phyloP scores from a whole-genome alignment of 2,888 invertebrate genomes.

The Diaprepes abbreviatus region DNA sequence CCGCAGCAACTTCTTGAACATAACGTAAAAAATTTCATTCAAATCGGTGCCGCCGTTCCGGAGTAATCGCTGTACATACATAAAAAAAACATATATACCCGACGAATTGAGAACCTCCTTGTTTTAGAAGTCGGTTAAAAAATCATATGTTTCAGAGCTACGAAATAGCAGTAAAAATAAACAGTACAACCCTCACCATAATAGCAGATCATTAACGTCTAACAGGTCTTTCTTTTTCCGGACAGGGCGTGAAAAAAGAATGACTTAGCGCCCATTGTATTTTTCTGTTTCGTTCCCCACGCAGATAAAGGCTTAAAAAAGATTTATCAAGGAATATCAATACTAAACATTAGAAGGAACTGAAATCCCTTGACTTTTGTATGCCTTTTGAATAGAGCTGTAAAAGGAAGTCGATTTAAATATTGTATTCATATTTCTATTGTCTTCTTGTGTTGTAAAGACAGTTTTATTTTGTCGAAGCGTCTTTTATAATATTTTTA shows the following conservation, averaged over 20 bases:
- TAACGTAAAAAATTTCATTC: too few species aligned
- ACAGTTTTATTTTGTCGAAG: not conserved
- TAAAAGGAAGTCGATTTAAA: slow-evolving; percentile 25
- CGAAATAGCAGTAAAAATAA: not conserved
- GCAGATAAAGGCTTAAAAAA: slow-evolving; percentile 17
- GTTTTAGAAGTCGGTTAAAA: too few species aligned
- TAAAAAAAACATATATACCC: too few species aligned
- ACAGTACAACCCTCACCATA: not conserved
- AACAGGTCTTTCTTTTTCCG: slow-evolving; percentile 8
- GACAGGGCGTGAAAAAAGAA: slow-evolving; percentile 16
- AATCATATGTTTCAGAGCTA: too few species aligned
- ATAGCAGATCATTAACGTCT: not conserved
- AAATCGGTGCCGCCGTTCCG: too few species aligned
- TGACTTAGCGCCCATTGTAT: slow-evolving; percentile 20
- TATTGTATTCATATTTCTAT: slow-evolving; percentile 26
- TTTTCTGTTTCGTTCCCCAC: slow-evolving; percentile 19
- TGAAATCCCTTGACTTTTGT: slow-evolving; percentile 9
- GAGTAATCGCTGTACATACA: too few species aligned
- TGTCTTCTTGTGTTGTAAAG: not conserved
- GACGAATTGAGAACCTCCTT: too few species aligned
- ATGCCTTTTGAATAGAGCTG: slow-evolving; percentile 19
- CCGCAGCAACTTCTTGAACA: too few species aligned
- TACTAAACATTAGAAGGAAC: slow-evolving; percentile 9
- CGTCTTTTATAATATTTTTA: too few species aligned
- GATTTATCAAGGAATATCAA: slow-evolving; percentile 22